Conservation (phyloP, 2,113 vertebrate species). For the Elanoides forficatus region DNA sequence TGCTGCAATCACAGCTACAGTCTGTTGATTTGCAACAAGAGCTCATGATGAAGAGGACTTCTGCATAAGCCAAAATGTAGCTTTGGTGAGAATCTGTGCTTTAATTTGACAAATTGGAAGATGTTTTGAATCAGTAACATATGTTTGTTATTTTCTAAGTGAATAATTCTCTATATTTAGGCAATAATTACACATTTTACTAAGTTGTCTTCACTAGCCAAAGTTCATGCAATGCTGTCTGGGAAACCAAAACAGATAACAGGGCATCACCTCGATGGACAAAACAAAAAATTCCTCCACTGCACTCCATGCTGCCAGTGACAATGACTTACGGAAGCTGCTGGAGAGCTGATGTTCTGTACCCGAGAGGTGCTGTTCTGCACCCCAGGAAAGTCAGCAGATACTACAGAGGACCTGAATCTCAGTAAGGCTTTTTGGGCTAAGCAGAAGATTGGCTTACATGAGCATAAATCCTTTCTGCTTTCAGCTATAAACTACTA, state of each 20-base stretch:
- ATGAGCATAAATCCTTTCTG: background rate
- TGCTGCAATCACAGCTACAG: background rate
- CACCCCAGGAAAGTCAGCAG: background rate
- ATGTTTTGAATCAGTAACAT: background rate
- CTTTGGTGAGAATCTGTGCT: background rate
- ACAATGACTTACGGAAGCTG: background rate
- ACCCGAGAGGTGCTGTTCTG: background rate
- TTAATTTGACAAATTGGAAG: background rate
- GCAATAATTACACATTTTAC: background rate
- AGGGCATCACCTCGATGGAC: background rate
- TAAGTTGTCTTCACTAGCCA: background rate
- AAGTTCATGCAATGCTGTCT: background rate
- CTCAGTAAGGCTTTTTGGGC: background rate
- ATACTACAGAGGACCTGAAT: background rate
- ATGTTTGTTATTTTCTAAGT: background rate
- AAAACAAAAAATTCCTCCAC: background rate
- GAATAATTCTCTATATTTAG: constrained; percentile 7
- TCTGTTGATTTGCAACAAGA: background rate
- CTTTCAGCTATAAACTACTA: background rate
- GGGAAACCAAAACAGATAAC: background rate
- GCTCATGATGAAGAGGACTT: background rate
- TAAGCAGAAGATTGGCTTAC: background rate
- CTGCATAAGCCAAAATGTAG: background rate
- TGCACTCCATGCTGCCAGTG: background rate
- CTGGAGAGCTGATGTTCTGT: background rate